phyloP scores from a whole-genome alignment of 1,140 invertebrate genomes.

The Pentalonia nigronervosa region DNA sequence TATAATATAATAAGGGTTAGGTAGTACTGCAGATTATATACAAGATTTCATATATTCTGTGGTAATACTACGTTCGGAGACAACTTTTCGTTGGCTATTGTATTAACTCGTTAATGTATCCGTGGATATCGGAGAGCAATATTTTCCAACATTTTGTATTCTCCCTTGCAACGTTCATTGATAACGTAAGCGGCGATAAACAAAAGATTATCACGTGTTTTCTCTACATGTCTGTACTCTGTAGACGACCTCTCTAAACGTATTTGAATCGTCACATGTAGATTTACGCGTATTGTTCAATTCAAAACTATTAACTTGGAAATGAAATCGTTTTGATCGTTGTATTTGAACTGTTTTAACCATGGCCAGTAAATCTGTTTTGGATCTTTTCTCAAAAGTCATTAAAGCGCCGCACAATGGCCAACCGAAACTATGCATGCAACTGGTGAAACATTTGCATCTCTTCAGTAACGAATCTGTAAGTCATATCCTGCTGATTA shows the following conservation, averaged over 20 bases:
- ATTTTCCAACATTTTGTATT: background rate
- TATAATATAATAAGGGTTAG: too few species aligned
- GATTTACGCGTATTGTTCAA: background rate
- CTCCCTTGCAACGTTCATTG: background rate
- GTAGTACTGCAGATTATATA: too few species aligned
- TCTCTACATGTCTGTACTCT: background rate
- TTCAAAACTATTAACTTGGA: background rate
- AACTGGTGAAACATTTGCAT: conserved; percentile 54
- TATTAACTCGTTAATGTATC: too few species aligned
- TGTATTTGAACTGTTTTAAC: background rate
- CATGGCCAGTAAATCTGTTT: conserved; percentile 51
- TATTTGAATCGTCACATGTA: conserved; percentile 38
- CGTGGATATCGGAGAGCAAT: too few species aligned
- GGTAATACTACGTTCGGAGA: too few species aligned
- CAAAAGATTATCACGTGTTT: conserved; percentile 57
- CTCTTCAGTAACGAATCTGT: conserved; percentile 7
- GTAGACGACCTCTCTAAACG: background rate
- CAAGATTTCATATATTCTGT: too few species aligned
- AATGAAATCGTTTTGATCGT: conserved; percentile 24
- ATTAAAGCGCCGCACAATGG: conserved; percentile 23
- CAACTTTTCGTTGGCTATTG: too few species aligned
- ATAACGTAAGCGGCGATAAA: conserved; percentile 51
- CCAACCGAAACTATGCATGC: conserved; percentile 52
- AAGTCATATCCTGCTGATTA: background rate
- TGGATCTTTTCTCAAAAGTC: conserved; percentile 43